Evolutionary conservation across 2,113 vertebrate genomes (phyloP).

Genomic region (Sinocyclocheilus grahami): DNA sequence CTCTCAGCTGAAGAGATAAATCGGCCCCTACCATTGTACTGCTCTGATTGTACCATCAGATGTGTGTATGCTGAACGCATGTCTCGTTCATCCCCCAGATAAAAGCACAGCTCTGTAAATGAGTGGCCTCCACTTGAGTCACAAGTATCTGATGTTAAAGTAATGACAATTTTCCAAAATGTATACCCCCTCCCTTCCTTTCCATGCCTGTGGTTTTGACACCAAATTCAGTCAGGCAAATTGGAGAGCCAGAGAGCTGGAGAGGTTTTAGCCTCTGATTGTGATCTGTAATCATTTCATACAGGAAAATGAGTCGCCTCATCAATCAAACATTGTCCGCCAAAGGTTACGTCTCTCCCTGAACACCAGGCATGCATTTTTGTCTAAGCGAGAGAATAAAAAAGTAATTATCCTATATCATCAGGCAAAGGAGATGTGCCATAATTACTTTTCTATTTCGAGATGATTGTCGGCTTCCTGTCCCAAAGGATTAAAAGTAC

Average conservation of each 20-base stretch:
- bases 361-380: slow-evolving; percentile 66
- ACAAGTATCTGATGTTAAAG: slow-evolving; percentile 62
- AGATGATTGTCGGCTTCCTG: slow-evolving; percentile 68
- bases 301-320: slow-evolving; percentile 68
- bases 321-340: slow-evolving; percentile 74
- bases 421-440: slow-evolving; percentile 74
- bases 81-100: slow-evolving; percentile 54
- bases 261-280: slow-evolving; percentile 46
- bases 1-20: slow-evolving; percentile 60
- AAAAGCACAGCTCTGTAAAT: slow-evolving; percentile 44
- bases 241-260: slow-evolving; percentile 7
- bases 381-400: slow-evolving; percentile 70
- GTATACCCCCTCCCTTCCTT: slow-evolving; percentile 24
- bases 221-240: slow-evolving; percentile 21
- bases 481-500: slow-evolving; percentile 69
- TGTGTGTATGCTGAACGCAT: slow-evolving; percentile 50
- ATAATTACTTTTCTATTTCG: slow-evolving; percentile 72
- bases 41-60: slow-evolving; percentile 61
- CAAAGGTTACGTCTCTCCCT: slow-evolving; percentile 76
- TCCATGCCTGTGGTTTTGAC: slow-evolving; percentile 44
- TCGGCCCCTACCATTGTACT: slow-evolving; percentile 51
- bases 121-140: slow-evolving; percentile 18
- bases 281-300: slow-evolving; percentile 76
- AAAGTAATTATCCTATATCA: slow-evolving; percentile 82
- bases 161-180: slow-evolving; percentile 64